Evolutionary conservation across 2,113 vertebrate species (phyloP).

Genomic region (Grantiella picta): DNA sequence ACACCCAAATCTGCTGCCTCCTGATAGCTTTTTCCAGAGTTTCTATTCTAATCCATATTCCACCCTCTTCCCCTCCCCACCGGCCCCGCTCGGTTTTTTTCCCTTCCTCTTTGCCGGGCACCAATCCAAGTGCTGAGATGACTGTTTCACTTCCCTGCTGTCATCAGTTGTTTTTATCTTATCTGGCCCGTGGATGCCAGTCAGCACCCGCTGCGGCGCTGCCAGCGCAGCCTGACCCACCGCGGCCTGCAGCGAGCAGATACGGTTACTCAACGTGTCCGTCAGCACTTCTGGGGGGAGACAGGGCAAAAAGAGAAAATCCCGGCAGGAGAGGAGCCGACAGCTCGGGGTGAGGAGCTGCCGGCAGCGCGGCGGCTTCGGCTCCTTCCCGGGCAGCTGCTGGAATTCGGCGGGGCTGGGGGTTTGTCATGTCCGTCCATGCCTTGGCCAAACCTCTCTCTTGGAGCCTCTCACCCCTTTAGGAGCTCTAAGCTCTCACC

Average conservation of each 20-base stretch:
- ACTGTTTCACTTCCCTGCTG: slow-evolving; percentile 61
- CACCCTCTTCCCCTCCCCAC: neutral
- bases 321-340: neutral
- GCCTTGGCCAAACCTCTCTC: neutral
- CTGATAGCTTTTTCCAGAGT: slow-evolving; percentile 80
- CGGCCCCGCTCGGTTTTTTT: neutral
- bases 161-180: slow-evolving; percentile 53
- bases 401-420: accelerated
- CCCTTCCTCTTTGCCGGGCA: neutral
- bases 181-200: slow-evolving; percentile 54
- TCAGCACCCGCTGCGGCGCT: neutral
- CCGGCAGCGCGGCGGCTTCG: neutral
- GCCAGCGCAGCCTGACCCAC: neutral
- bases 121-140: slow-evolving; percentile 60
- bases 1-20: slow-evolving; percentile 67
- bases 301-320: accelerated
- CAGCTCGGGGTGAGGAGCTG: neutral
- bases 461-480: accelerated
- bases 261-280: neutral
- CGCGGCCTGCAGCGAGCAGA: neutral
- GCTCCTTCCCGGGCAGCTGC: neutral
- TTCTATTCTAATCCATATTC: slow-evolving; percentile 73
- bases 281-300: neutral
- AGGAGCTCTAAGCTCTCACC: neutral
- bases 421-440: too few relatives aligned